Evolutionary conservation across 1,140 invertebrate species (phyloP), one percentile per base, ranked within the genome.

Genomic region (Maniola jurtina): DNA sequence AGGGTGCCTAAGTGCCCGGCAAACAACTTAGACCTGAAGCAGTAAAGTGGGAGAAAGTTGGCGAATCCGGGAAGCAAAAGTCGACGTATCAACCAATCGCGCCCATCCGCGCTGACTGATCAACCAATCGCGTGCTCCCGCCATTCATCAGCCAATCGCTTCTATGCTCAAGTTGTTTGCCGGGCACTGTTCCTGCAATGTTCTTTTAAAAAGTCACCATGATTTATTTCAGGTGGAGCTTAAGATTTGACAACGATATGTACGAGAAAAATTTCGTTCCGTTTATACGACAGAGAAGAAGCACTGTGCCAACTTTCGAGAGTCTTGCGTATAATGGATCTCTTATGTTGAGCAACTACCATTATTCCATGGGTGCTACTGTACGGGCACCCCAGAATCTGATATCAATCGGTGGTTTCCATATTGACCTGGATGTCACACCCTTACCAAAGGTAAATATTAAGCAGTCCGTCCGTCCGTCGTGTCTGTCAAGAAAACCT

Each of bases 351-450:
- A 68, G 73, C 14, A 75, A 72, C 54, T 70, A 67, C 0, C 73
- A 75, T 15, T 40, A 67, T 0, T 75, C 73, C 0, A 35, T 72
- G 55, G 70, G 73, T 14, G 5, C 33, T n/a, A 25, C 70, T 25
- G 54, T 40, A 1, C 48, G 57, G 36, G 35, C 67, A n/a, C 73
- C 73, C 2, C 63, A 61, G 9, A 75, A 48, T 33, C 61, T 66
- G 10, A 66, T 66, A 15, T 42, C 69, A 10, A 71, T 74, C 38
- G 72, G 72, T 14, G 72, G 73, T 10, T 72, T 67, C 14, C 70
- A 72, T 55, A 70, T 75, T 6, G 40, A 68, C 35, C 7, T 35
- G 13, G 38, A 50, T 10, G 59, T 72, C 2, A 65, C 70, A 15
- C 58, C 66, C 15, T 58, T 75, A 47, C 67, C 70, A 3, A 6